These are phyloP conservation scores for Cydia pomonella DNA, from an alignment of 1,140 invertebrate species.

Conservation along the genomic window DNA sequence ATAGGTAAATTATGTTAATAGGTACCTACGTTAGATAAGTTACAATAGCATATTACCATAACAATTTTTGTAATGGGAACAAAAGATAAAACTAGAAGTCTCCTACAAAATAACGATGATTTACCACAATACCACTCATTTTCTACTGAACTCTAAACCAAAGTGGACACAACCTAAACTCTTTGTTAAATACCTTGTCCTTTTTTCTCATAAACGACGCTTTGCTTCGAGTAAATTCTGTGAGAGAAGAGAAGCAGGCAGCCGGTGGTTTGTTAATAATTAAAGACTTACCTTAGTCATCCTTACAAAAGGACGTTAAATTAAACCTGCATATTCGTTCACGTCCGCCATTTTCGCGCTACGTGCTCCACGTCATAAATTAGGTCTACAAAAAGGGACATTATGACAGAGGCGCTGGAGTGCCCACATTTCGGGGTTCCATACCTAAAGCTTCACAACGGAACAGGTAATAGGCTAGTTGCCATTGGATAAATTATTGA, in stretches of 20 bases:
- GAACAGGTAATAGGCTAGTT: neutral
- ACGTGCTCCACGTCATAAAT: constrained; percentile 29
- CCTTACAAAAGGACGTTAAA: constrained; percentile 28
- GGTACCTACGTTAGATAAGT: too few species aligned
- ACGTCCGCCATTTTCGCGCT: constrained; percentile 22
- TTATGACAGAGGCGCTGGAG: constrained; percentile 23
- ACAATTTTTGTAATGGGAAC: too few species aligned
- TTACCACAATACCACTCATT: neutral
- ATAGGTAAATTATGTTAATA: too few species aligned
- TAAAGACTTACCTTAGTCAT: constrained; percentile 26
- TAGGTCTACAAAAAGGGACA: constrained; percentile 22
- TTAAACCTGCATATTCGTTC: constrained; percentile 29
- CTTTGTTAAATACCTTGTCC: neutral
- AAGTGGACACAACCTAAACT: neutral
- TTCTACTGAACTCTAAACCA: neutral
- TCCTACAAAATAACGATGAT: too few species aligned
- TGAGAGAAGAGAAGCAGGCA: neutral
- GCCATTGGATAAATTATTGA: neutral
- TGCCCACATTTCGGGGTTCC: neutral
- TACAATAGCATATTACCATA: too few species aligned
- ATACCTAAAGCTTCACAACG: neutral
- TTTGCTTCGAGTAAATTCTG: constrained; percentile 2
- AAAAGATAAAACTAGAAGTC: too few species aligned
- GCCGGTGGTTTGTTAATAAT: constrained; percentile 26
- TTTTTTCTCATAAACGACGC: constrained; percentile 13